Base-by-base conservation (phyloP, 2,797 vertebrate species). In the Columba guinea region DNA sequence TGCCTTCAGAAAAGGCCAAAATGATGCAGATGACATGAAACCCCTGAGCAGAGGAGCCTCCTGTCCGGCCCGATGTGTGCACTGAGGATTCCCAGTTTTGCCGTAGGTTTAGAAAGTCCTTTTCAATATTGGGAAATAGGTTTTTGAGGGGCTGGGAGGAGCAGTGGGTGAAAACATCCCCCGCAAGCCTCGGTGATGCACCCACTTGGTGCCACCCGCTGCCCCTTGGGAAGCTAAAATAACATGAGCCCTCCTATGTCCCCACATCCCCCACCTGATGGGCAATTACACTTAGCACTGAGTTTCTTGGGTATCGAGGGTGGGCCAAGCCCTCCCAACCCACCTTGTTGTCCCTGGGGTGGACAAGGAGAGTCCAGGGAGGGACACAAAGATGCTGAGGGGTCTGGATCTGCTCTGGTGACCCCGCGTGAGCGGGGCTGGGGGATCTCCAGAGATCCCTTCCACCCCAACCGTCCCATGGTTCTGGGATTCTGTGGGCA, bases 211-310 rank as follows among this genome's bases (percentile, higher is more conserved):
- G 77, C 48, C 60, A 28, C 56, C 19, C 2, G 0, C 55, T 87
- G 70, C 55, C 59, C n/a, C 46, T 68, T 0, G 0, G 18, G 37
- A 30, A 32, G 15, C 1, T 10, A 3, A 55, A 90, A 75, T 10
- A 8, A 17, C 3, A 3, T 1, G 14, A 35, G 7, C 41, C 48
- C 64, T 9, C 0, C 24, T 10, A 1, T 2, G 21, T 18, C 35
- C 48, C 55, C 79, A 9, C 16, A 6, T 5, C 7, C 17, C 32
- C 56, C 15, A 39, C 4, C 12, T 51, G 52, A 6, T 16, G 21
- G 63, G 49, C 20, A 10, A 24, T 53, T 20, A 7, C 16, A 3
- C n/a, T 22, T 23, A 9, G 51, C 62, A n/a, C 5, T 3, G 60
- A 35, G 63, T 83, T 39, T 32, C 73, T 56, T 39, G 34, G 64